Base-by-base conservation (phyloP, 2,113 vertebrate genomes). In the Paedocypris sp. region DNA sequence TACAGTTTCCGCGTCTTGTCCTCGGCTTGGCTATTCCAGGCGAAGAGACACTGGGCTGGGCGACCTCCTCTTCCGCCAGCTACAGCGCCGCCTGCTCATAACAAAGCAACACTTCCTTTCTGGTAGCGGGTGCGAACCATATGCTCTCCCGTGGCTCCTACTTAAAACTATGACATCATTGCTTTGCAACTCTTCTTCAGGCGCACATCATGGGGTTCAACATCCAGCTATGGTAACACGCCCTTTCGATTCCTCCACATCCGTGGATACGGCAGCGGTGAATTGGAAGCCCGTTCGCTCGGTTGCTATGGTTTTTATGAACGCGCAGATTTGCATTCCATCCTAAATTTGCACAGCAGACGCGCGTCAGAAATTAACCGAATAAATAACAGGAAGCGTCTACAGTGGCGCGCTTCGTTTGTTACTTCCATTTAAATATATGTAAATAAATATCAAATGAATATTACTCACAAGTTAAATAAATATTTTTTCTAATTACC, bases 71-170 rank as follows among this genome's bases (percentile, higher is more conserved):
- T 54, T 75, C 76, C 75, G 70, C 77, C 82, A 62, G 83, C 78
- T 71, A 80, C 73, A 74, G 86, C 60, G 83, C 82, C 81, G 80
- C 84, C 85, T 78, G 81, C 64, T 81, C 81, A 81, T 77, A 71
- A 76, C 71, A 76, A 76, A 48, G 73, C 72, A 50, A 60, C 61
- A 72, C 59, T 65, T 41, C 59, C 60, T 47, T 23, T 48, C 10
- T n/a, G 54, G 71, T 20, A 68, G 60, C 69, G 67, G 67, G 68
- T 75, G 74, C 73, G 68, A 72, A 67, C 72, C 80, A 77, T 79
- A 79, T 73, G 73, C 70, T 75, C 73, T 51, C 75, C 74, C 67
- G 65, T 73, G 70, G 73, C 73, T 65, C 71, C 13, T 60, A 67
- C 67, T 64, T 43, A 73, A 76, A 76, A 72, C 72, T 53, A 83